Base-by-base conservation (phyloP, 2,113 vertebrate species). In the Otus sunia region DNA sequence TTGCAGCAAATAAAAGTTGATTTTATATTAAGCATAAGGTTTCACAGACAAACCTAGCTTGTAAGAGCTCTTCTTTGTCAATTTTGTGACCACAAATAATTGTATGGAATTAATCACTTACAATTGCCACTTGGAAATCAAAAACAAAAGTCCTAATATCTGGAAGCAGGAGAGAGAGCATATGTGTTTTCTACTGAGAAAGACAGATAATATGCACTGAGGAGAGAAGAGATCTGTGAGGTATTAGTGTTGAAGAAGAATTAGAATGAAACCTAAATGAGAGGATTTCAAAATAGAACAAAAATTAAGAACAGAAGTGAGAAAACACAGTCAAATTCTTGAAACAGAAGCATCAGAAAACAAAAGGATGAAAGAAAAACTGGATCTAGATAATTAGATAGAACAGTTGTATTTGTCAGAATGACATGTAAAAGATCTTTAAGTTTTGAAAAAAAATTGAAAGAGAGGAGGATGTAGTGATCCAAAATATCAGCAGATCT, bases 71-170 rank as follows among this genome's bases (percentile, higher is more conserved):
- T 74, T 94, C 89, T 92, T 47, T 39, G 52, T 88, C 72, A 96
- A 59, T 47, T 90, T 72, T 29, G 41, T 39, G 34, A 88, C 90
- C 37, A 87, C 77, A 94, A 94, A 73, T 85, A 94, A 87, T 81
- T 87, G 76, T 59, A 39, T 11, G 14, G 71, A 89, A 92, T 94
- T 82, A 89, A 96, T 87, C 66, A 85, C 49, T 87, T 92, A 62
- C 4, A 81, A 81, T 66, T 82, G 83, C 81, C 86, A 85, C 77
- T 96, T 90, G 78, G 84, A 96, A 92, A 95, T 97, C 91, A 92
- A 84, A 86, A 94, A 80, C 72, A 86, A 91, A 94, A 94, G 58
- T 76, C 67, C 49, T 88, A 87, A 90, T 77, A 81, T 75, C 73
- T 92, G 81, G 73, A 86, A 95, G 49, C 25, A 68, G 45, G 37